A percentile compares a stretch with the other conserved stretches of the same genome.
These are phyloP conservation scores for Engystomops pustulosus DNA, from an alignment of 2,113 vertebrate genomes.

Conservation along the genomic window DNA sequence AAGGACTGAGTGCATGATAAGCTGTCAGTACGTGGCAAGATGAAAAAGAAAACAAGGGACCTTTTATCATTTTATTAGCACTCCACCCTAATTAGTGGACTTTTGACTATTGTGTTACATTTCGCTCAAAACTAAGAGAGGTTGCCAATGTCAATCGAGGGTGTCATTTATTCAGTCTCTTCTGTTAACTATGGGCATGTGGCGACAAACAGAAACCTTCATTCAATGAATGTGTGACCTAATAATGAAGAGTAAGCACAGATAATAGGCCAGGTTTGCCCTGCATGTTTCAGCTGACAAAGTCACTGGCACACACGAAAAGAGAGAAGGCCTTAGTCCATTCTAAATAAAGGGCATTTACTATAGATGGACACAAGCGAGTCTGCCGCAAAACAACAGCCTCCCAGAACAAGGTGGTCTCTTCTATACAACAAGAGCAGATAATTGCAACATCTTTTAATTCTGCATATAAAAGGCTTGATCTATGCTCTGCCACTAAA, in stretches of 20 bases:
- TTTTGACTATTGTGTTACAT: constrained; percentile 68
- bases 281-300: constrained; percentile 41
- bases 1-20: constrained; percentile 69
- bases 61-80: constrained; percentile 72
- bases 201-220: constrained; percentile 36
- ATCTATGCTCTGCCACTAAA: constrained; percentile 34
- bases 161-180: constrained; percentile 69
- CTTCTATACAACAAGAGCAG: constrained; percentile 13
- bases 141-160: constrained; percentile 69
- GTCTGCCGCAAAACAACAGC: constrained; percentile 37
- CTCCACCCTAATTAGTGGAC: constrained; percentile 69
- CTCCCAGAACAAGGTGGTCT: constrained; percentile 54
- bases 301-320: constrained; percentile 7
- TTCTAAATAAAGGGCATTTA: constrained; percentile 28
- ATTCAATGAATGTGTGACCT: constrained; percentile 51
- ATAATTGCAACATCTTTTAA: constrained; percentile 55
- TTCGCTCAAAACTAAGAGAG: constrained; percentile 65
- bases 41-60: constrained; percentile 68
- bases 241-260: constrained; percentile 42
- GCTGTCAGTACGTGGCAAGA: constrained; percentile 70
- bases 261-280: constrained; percentile 45
- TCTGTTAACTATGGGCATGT: constrained; percentile 23
- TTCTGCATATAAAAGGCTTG: constrained; percentile 29
- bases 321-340: constrained; percentile 1
- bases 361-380: constrained; percentile 6